Conservation (phyloP, 1,140 invertebrate genomes). For the Belonocnema kinseyi region DNA sequence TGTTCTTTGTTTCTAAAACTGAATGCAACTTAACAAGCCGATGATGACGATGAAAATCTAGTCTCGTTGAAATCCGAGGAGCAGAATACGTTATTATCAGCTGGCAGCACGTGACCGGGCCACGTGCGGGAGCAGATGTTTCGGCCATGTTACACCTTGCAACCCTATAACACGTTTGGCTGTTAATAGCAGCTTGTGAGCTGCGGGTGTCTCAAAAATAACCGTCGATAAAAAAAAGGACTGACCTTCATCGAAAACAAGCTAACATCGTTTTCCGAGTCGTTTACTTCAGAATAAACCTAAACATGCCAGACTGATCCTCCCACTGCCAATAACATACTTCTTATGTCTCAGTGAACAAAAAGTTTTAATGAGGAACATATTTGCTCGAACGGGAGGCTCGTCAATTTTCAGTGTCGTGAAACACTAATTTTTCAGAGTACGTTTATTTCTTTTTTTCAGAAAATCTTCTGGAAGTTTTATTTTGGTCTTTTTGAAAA, state of each 20-base stretch:
- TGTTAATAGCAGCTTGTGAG: constrained; percentile 63
- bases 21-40: background rate
- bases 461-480: no score
- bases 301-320: background rate
- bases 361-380: background rate
- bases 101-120: constrained; percentile 68
- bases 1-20: background rate
- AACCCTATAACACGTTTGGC: constrained; percentile 58
- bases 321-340: background rate
- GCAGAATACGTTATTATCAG: constrained; percentile 68
- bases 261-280: constrained; percentile 10
- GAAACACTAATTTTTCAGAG: no score
- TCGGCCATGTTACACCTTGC: constrained; percentile 69
- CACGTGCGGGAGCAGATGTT: constrained; percentile 71
- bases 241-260: background rate
- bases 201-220: constrained; percentile 60
- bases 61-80: constrained; percentile 58
- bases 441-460: no score
- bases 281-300: background rate
- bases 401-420: no score
- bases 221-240: constrained; percentile 11
- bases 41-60: constrained; percentile 54
- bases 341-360: background rate
- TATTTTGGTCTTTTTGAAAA: no score
- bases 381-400: no score